Evolutionary conservation across 2,113 vertebrate species (phyloP).

Genomic region (Turnix velox): DNA sequence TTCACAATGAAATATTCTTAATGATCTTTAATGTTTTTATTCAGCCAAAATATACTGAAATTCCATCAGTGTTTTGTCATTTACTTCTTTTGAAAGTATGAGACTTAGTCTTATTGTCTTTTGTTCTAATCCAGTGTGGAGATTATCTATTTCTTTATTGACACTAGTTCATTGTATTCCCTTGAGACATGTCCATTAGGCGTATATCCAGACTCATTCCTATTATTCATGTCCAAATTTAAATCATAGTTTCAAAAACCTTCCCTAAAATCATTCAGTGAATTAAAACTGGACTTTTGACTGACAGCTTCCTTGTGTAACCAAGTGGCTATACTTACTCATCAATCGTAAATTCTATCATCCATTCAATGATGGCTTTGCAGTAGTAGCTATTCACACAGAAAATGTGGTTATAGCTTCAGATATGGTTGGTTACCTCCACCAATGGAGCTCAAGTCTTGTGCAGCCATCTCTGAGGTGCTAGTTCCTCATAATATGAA

Average conservation of each 20-base stretch:
- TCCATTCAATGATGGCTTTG: neutral
- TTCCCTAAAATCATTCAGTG: neutral
- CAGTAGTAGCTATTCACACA: neutral
- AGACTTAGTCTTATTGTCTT: neutral
- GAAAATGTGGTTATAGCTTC: neutral
- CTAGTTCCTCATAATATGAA: neutral
- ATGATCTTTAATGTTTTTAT: neutral
- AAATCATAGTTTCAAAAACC: neutral
- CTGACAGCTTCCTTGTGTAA: neutral
- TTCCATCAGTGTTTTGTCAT: neutral
- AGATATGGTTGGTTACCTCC: neutral
- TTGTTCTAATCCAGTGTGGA: neutral
- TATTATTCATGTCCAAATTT: neutral
- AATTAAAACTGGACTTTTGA: neutral
- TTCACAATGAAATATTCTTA: neutral
- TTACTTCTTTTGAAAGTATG: neutral
- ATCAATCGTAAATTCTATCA: neutral
- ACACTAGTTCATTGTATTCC: neutral
- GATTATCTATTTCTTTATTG: neutral
- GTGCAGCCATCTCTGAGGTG: neutral
- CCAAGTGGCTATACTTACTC: neutral
- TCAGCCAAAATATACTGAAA: neutral
- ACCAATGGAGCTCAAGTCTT: rapidly evolving
- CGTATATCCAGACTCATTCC: too few relatives aligned
- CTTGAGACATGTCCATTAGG: neutral